A percentile compares a stretch with the other conserved stretches of the same genome.
Evolutionary conservation across 2,797 vertebrate species (phyloP).

Genomic region (Chaetodon trifasciatus): DNA sequence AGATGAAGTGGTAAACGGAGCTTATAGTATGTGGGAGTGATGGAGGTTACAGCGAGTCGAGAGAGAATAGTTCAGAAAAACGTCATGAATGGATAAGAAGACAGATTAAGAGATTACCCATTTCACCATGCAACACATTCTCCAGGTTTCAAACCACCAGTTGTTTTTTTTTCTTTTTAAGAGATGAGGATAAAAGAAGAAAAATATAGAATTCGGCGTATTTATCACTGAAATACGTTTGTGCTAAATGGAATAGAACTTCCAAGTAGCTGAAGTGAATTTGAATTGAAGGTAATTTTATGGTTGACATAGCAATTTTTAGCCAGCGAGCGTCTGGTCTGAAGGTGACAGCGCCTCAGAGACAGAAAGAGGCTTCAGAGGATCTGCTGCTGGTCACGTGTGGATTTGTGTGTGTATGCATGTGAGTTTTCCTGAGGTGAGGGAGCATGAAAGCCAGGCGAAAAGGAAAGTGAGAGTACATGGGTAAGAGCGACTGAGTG

Average conservation of each 20-base stretch:
- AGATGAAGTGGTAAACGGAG: slow-evolving; percentile 60
- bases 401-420: neutral
- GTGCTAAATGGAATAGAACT: slow-evolving; percentile 45
- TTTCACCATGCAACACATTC: slow-evolving; percentile 37
- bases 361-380: slow-evolving; percentile 19
- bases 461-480: neutral
- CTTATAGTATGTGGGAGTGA: slow-evolving; percentile 60
- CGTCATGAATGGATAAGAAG: slow-evolving; percentile 47
- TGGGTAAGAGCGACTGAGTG: neutral
- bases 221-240: slow-evolving; percentile 39
- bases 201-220: slow-evolving; percentile 45
- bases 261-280: slow-evolving; percentile 60
- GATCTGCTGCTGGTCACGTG: slow-evolving; percentile 12
- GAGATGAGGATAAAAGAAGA: neutral
- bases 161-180: slow-evolving; percentile 34
- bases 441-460: neutral
- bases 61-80: slow-evolving; percentile 66
- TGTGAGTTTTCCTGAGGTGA: neutral
- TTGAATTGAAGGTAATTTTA: slow-evolving; percentile 73
- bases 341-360: slow-evolving; percentile 32
- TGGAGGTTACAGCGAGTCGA: slow-evolving; percentile 59
- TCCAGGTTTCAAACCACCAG: slow-evolving; percentile 29
- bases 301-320: slow-evolving; percentile 69
- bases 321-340: slow-evolving; percentile 29
- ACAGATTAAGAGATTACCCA: slow-evolving; percentile 62